Percentiles rank a stretch among this genome's conserved stretches.
Conservation (phyloP, 35 echinoderm and acorn worm species). For the Amphiura filiformis region DNA sequence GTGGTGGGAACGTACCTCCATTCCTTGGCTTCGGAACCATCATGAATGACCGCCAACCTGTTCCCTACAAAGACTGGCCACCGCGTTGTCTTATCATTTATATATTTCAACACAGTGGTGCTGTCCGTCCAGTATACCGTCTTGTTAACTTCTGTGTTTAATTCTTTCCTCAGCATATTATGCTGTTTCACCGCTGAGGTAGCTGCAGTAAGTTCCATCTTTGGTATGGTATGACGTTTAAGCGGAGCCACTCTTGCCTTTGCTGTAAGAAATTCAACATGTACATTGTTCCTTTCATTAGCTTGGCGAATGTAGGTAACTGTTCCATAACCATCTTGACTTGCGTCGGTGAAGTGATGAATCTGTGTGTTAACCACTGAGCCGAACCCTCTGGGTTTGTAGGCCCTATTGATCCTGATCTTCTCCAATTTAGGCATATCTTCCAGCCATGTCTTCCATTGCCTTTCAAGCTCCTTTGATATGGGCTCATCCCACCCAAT, state of each 20-base stretch:
- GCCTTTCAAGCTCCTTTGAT: background rate
- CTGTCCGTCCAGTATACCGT: conserved; percentile 57
- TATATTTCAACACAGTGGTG: conserved; percentile 42
- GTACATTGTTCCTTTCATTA: conserved; percentile 14
- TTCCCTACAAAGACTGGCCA: conserved; percentile 68
- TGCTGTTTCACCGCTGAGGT: conserved; percentile 35
- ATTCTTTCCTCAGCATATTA: conserved; percentile 24
- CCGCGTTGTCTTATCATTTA: conserved; percentile 26
- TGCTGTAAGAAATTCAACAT: conserved; percentile 28
- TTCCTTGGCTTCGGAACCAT: conserved; percentile 31
- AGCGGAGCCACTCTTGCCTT: conserved; percentile 57
- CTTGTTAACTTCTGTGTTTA: background rate
- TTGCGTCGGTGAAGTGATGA: conserved; percentile 64
- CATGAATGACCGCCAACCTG: conserved; percentile 30
- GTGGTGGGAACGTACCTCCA: conserved; percentile 54
- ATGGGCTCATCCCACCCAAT: conserved; percentile 55
- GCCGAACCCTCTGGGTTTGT: conserved; percentile 9
- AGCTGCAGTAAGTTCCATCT: conserved; percentile 64
- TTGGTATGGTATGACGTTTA: conserved; percentile 37
- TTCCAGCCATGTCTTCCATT: conserved; percentile 47
- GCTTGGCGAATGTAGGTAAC: conserved; percentile 33
- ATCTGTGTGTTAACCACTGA: conserved; percentile 8
- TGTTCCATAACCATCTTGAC: conserved; percentile 26
- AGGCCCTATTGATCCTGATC: conserved; percentile 43
- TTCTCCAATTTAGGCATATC: conserved; percentile 47